Evolutionary conservation across 1,140 invertebrate species (phyloP).

Genomic region (Diabrotica virgifera): DNA sequence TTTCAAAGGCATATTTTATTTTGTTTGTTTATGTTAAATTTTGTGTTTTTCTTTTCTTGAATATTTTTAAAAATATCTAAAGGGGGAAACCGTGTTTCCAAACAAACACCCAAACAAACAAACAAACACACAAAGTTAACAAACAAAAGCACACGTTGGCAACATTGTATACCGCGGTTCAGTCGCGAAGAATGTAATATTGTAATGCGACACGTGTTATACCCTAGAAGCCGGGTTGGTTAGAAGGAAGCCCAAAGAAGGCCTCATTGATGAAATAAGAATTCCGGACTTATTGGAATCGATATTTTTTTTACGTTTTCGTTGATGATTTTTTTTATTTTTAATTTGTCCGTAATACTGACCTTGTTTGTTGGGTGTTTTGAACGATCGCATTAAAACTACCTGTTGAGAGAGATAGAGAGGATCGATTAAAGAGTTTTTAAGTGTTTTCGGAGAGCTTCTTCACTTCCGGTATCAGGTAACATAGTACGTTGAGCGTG

Average conservation of each 20-base stretch:
- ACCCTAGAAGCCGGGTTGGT: not conserved
- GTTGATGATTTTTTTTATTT: not conserved
- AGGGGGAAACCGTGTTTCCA: no score
- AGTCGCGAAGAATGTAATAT: not conserved
- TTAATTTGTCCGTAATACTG: not conserved
- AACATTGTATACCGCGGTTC: not conserved
- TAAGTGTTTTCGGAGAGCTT: not conserved
- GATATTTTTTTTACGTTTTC: not conserved
- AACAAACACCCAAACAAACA: no score
- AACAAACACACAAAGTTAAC: no score
- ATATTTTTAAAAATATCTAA: no score
- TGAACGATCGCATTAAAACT: not conserved
- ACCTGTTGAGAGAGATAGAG: not conserved
- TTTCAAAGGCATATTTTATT: no score
- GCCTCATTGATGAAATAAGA: constrained; percentile 2
- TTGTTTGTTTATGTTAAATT: no score
- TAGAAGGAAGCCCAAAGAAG: not conserved
- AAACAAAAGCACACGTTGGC: not conserved
- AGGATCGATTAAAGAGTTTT: not conserved
- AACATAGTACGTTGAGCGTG: not conserved
- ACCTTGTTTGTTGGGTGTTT: not conserved
- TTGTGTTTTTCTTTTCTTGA: no score
- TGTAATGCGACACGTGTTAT: not conserved
- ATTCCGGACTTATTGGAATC: not conserved
- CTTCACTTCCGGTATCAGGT: not conserved